phyloP scores from a whole-genome alignment of 2,888 invertebrate genomes.

The Syritta pipiens region DNA sequence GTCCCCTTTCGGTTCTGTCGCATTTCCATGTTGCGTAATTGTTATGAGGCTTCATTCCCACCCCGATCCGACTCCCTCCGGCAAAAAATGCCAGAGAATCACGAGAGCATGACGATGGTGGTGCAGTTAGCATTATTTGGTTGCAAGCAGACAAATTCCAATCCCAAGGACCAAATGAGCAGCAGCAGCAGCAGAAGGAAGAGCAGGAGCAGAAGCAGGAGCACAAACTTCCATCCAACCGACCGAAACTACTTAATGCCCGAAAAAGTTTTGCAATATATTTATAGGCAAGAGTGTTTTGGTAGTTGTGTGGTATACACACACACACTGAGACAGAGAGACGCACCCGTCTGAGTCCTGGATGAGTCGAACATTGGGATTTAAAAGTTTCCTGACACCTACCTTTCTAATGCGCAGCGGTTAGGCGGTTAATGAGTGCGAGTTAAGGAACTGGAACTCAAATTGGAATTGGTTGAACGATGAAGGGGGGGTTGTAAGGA shows the following conservation, averaged over 20 bases:
- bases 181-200: neutral
- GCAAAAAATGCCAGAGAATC: neutral
- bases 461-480: no score
- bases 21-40: slow-evolving; percentile 60
- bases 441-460: no score
- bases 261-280: slow-evolving; percentile 65
- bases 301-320: neutral
- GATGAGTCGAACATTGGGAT: slow-evolving; percentile 58
- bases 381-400: slow-evolving; percentile 63
- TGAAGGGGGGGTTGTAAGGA: no score
- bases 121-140: slow-evolving; percentile 57
- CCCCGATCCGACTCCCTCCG: neutral
- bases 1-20: slow-evolving; percentile 10
- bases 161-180: slow-evolving; percentile 39
- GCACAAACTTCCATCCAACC: slow-evolving; percentile 54
- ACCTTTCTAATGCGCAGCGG: slow-evolving; percentile 21
- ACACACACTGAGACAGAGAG: neutral
- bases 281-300: slow-evolving; percentile 48
- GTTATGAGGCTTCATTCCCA: slow-evolving; percentile 50
- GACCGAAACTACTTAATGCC: slow-evolving; percentile 67
- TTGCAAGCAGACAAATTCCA: slow-evolving; percentile 61
- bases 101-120: no score
- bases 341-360: no score
- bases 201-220: neutral
- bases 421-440: slow-evolving; percentile 32